Conservation (phyloP, 2,888 invertebrate genomes). For the Crematogaster levior region DNA sequence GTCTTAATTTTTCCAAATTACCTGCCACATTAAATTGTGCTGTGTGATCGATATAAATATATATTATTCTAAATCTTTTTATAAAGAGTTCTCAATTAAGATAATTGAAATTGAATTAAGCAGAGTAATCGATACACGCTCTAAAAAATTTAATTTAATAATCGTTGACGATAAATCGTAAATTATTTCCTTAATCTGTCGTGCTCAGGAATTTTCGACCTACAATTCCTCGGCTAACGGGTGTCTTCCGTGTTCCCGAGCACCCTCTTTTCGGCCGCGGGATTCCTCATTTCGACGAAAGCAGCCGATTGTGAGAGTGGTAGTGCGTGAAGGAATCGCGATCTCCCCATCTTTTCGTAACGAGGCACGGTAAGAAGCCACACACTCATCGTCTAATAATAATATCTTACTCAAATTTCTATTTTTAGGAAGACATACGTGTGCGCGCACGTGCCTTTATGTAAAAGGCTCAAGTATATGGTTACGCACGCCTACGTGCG, state of each 20-base stretch:
- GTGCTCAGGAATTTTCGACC: neutral
- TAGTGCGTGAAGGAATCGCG: neutral
- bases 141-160: neutral
- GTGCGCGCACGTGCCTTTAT: conserved; percentile 64
- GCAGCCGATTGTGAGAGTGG: neutral
- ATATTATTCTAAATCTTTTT: neutral
- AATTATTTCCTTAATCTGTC: too few species aligned
- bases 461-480: conserved; percentile 67
- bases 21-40: neutral
- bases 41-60: neutral
- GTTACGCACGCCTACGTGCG: conserved; percentile 47
- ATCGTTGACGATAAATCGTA: neutral
- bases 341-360: conserved; percentile 47
- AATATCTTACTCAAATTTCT: conserved; percentile 86
- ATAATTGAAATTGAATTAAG: neutral
- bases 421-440: conserved; percentile 83
- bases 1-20: neutral
- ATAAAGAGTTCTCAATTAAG: neutral
- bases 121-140: neutral
- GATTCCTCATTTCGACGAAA: conserved; percentile 38
- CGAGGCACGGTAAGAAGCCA: conserved; percentile 21
- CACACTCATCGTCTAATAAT: conserved; percentile 86
- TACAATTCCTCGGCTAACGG: neutral
- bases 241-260: conserved; percentile 31
- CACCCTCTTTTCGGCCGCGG: conserved; percentile 17